A percentile compares a stretch with the other conserved stretches of the same genome.
These are phyloP conservation scores for Strigamia transsilvanica DNA, from an alignment of 2,888 invertebrate species.

Conservation along the genomic window DNA sequence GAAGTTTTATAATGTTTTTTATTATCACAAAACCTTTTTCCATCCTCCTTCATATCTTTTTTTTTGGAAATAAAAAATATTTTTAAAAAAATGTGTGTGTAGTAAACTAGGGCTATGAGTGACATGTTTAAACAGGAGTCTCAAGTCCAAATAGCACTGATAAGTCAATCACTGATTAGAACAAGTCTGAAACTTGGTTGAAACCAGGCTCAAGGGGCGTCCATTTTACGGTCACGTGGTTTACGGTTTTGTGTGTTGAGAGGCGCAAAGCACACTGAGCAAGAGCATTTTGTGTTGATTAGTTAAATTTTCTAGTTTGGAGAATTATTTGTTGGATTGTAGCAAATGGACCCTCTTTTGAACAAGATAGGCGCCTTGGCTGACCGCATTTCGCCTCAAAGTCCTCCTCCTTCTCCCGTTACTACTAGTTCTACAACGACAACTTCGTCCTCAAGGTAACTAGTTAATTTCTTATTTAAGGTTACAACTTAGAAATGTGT, in stretches of 20 bases:
- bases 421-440: slow-evolving; percentile 5
- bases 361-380: slow-evolving; percentile 39
- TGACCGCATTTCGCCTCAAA: slow-evolving; percentile 40
- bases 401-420: slow-evolving; percentile 39
- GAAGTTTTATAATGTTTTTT: slow-evolving; percentile 14
- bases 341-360: slow-evolving; percentile 36
- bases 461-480: neutral
- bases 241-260: slow-evolving; percentile 46
- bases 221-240: slow-evolving; percentile 36
- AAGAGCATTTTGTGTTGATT: slow-evolving; percentile 21
- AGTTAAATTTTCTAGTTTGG: slow-evolving; percentile 36
- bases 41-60: neutral
- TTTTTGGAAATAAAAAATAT: slow-evolving; percentile 24
- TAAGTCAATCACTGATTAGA: slow-evolving; percentile 36
- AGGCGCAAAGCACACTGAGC: slow-evolving; percentile 14
- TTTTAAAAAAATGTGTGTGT: neutral
- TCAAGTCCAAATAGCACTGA: slow-evolving; percentile 46
- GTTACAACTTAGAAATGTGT: neutral
- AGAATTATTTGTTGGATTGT: slow-evolving; percentile 6
- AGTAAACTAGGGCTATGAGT: slow-evolving; percentile 14
- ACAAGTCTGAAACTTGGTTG: slow-evolving; percentile 22
- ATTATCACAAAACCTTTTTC: neutral
- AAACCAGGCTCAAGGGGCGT: slow-evolving; percentile 49
- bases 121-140: slow-evolving; percentile 48
- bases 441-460: slow-evolving; percentile 29